Conservation (phyloP, 2,797 vertebrate species). For the Chrosomus eos region DNA sequence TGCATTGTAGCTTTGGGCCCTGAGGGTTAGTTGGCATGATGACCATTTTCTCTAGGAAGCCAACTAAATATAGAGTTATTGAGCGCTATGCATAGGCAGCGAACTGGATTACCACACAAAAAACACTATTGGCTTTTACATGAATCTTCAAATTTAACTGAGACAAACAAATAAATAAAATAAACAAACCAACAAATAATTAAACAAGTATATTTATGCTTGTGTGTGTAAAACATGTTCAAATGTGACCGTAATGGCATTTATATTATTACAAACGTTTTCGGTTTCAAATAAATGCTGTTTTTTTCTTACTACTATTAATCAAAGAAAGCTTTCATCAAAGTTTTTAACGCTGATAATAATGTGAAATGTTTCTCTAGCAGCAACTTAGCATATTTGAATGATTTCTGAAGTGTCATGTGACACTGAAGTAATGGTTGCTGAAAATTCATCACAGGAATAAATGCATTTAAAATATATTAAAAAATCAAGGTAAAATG, state of each 20-base stretch:
- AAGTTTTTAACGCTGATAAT: not conserved
- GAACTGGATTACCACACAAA: conserved; percentile 7
- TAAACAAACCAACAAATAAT: not conserved
- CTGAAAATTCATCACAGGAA: not conserved
- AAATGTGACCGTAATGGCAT: not conserved
- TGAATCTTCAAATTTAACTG: not conserved
- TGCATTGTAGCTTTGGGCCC: conserved; percentile 43
- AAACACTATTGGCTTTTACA: not conserved
- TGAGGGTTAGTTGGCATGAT: conserved; percentile 40
- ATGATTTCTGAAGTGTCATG: not conserved
- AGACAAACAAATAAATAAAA: not conserved
- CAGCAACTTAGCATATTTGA: not conserved
- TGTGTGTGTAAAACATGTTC: not conserved
- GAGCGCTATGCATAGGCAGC: conserved; percentile 20
- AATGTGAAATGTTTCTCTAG: not conserved
- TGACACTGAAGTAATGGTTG: not conserved
- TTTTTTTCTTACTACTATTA: too few species aligned
- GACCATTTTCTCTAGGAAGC: conserved; percentile 28
- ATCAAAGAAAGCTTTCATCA: not conserved
- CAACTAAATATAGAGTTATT: conserved; percentile 51
- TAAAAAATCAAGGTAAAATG: not conserved
- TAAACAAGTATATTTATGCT: too few species aligned
- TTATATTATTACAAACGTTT: not conserved
- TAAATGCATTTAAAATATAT: not conserved
- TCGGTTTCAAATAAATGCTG: not conserved